A percentile compares a stretch with the other conserved stretches of the same genome.
Conservation (phyloP, 2,113 vertebrate species). For the Myiozetetes cayanensis region DNA sequence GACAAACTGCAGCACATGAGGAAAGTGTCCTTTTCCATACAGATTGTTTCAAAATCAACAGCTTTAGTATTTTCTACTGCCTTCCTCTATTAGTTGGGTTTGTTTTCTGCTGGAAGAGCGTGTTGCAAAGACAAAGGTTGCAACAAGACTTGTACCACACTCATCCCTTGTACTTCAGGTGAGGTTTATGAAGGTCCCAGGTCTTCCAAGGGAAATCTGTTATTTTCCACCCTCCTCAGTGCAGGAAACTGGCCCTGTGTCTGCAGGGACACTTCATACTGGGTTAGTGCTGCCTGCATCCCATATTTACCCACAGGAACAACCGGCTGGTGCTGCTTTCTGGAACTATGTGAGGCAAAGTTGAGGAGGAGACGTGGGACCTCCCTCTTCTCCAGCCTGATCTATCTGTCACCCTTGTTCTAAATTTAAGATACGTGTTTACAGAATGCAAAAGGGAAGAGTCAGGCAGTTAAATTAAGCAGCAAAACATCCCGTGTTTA, state of each 20-base stretch:
- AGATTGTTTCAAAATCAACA: not conserved
- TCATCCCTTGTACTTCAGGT: not conserved
- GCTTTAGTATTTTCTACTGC: not conserved
- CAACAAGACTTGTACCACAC: not conserved
- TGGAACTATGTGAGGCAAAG: conserved; percentile 7
- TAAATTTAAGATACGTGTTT: conserved; percentile 4
- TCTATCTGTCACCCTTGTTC: not conserved
- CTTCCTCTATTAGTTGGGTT: not conserved
- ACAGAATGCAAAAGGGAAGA: not conserved
- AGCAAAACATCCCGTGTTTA: not conserved
- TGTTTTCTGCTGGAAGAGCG: not conserved
- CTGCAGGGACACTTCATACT: not conserved
- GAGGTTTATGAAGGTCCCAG: not conserved
- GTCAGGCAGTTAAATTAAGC: conserved; percentile 4
- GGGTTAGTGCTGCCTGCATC: not conserved
- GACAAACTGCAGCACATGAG: not conserved
- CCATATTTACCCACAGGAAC: not conserved
- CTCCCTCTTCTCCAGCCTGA: not conserved
- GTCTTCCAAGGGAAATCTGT: not conserved
- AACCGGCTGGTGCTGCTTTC: not conserved
- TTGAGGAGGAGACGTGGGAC: not conserved
- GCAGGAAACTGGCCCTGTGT: not conserved
- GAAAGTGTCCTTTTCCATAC: not conserved
- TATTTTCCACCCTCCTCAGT: not conserved
- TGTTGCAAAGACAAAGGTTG: not conserved